phyloP scores from a whole-genome alignment of 2,113 vertebrate genomes.

The Fukomys damarensis region DNA sequence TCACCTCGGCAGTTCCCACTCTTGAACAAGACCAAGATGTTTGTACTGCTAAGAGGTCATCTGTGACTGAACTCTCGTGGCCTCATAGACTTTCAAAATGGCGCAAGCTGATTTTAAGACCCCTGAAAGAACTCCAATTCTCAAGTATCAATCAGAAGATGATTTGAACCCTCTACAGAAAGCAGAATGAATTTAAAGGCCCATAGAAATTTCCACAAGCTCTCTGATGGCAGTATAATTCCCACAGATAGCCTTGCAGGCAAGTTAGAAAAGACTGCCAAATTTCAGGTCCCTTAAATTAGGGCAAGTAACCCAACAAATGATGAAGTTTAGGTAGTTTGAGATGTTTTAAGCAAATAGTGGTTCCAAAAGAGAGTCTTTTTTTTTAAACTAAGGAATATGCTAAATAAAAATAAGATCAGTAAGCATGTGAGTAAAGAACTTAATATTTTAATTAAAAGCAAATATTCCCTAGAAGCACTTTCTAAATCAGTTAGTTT shows the following conservation, averaged over 20 bases:
- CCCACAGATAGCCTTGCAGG: neutral
- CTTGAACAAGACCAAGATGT: neutral
- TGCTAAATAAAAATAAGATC: constrained; percentile 10
- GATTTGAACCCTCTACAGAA: neutral
- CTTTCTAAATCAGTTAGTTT: neutral
- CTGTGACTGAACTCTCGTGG: neutral
- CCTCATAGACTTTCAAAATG: neutral
- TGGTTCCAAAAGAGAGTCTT: neutral
- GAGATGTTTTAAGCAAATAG: constrained; percentile 1
- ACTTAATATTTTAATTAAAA: constrained; percentile 46
- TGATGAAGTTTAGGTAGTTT: neutral
- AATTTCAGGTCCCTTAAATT: neutral
- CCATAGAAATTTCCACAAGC: neutral
- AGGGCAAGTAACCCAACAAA: neutral
- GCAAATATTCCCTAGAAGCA: neutral
- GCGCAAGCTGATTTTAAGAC: neutral
- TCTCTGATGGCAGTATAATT: neutral
- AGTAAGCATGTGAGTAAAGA: neutral
- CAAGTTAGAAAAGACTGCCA: neutral
- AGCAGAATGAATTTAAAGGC: neutral
- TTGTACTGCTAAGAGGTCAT: neutral
- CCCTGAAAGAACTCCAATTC: neutral
- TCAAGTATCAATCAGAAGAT: neutral
- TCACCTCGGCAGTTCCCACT: neutral
- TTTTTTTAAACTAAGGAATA: neutral